Percentiles rank a stretch among this genome's conserved stretches.
These are phyloP conservation scores for Bombyx mandarina DNA, from an alignment of 1,140 invertebrate species.

Conservation along the genomic window DNA sequence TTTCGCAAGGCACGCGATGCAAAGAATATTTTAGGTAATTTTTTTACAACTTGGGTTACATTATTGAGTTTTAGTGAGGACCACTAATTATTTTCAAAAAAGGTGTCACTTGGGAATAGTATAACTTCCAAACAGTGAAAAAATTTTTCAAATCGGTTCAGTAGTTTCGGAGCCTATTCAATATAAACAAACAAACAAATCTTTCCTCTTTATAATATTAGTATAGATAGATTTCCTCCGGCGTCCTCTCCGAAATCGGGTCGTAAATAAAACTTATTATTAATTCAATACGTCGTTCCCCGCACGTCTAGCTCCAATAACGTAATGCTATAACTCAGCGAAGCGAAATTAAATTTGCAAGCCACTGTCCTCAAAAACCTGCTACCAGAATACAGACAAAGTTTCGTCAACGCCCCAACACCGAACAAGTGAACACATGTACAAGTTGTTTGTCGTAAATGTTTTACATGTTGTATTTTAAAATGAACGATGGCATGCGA, in stretches of 20 bases:
- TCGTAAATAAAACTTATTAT: constrained; percentile 11
- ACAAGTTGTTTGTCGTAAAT: not conserved
- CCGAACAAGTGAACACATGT: no score
- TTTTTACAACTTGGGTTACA: no score
- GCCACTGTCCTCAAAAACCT: constrained; percentile 17
- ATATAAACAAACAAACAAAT: no score
- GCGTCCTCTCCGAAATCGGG: not conserved
- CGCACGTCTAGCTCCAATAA: constrained; percentile 17
- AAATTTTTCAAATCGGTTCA: no score
- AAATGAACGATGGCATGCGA: not conserved
- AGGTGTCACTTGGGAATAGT: no score
- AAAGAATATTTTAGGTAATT: no score
- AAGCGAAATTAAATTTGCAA: constrained; percentile 24
- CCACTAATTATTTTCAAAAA: no score
- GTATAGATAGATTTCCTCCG: no score
- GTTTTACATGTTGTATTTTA: constrained; percentile 1
- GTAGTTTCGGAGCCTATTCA: no score
- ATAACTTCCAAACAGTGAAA: no score
- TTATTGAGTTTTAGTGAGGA: constrained; percentile 3
- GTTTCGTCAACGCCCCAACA: constrained; percentile 10
- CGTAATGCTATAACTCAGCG: constrained; percentile 18
- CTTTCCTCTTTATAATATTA: no score
- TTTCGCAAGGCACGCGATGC: no score
- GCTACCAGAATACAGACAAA: constrained; percentile 9
- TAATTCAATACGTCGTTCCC: constrained; percentile 14